Conservation (phyloP, 1,140 invertebrate genomes). For the Musca vetustissima region DNA sequence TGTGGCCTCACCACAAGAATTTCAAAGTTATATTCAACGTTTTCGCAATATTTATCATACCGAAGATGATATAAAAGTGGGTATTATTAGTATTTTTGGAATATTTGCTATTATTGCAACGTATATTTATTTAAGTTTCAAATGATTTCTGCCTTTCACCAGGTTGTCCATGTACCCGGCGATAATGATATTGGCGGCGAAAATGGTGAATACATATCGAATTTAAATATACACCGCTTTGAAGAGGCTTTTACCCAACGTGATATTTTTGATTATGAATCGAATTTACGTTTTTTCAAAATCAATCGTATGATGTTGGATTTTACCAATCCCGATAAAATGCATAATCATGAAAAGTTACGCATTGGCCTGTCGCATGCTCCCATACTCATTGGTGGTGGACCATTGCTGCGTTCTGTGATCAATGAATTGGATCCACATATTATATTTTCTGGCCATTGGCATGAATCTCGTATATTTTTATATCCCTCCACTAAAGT, state of each 20-base stretch:
- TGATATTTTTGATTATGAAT: slow-evolving; percentile 63
- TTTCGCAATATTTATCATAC: slow-evolving; percentile 71
- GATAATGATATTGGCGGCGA: slow-evolving; percentile 97
- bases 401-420: slow-evolving; percentile 65
- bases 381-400: slow-evolving; percentile 65
- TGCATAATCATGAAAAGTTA: slow-evolving; percentile 62
- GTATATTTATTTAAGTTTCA: slow-evolving; percentile 57
- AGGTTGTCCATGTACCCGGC: slow-evolving; percentile 82
- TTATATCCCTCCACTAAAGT: slow-evolving; percentile 48
- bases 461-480: slow-evolving; percentile 66
- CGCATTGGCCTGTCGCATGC: slow-evolving; percentile 73
- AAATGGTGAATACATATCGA: slow-evolving; percentile 71
- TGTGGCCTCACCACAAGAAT: slow-evolving; percentile 69
- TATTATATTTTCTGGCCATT: slow-evolving; percentile 83
- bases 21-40: slow-evolving; percentile 68
- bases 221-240: slow-evolving; percentile 75
- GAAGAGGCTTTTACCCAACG: slow-evolving; percentile 73
- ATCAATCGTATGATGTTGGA: slow-evolving; percentile 69
- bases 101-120: too few relatives aligned
- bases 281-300: slow-evolving; percentile 62
- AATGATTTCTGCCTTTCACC: slow-evolving; percentile 57
- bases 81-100: too few relatives aligned
- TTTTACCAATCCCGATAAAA: slow-evolving; percentile 60
- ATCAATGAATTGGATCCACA: slow-evolving; percentile 62
- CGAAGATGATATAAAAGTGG: slow-evolving; percentile 59